Conservation (phyloP, 2,113 vertebrate genomes). For the Sula dactylatra region DNA sequence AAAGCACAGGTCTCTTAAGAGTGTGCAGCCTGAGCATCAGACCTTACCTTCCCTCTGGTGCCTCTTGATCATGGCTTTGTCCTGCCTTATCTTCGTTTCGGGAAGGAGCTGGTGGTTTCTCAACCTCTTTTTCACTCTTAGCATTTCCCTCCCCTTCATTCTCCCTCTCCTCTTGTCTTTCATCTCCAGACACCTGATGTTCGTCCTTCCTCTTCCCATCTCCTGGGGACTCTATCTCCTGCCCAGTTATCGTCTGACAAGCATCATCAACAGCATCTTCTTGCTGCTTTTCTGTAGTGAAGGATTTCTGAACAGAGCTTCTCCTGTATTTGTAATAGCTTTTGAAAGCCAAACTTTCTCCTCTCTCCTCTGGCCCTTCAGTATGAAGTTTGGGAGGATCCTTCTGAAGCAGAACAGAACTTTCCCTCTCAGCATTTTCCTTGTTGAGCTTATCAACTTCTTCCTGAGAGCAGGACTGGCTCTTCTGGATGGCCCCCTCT, state of each 20-base stretch:
- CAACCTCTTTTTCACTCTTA: background rate
- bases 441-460: conserved; percentile 82
- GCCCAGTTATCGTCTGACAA: background rate
- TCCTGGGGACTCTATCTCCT: background rate
- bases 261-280: background rate
- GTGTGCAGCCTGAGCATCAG: background rate
- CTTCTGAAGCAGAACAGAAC: background rate
- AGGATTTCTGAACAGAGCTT: background rate
- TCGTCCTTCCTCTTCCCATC: background rate
- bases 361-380: background rate
- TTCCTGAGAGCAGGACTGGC: conserved; percentile 66
- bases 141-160: background rate
- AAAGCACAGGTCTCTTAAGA: background rate
- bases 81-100: conserved; percentile 2
- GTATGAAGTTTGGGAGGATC: background rate
- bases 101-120: background rate
- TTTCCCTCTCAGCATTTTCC: conserved; percentile 80
- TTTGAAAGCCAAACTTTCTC: background rate
- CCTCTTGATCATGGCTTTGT: background rate
- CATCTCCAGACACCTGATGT: background rate
- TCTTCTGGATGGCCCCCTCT: conserved; percentile 75
- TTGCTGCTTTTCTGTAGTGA: background rate
- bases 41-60: conserved; percentile 51
- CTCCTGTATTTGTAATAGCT: background rate
- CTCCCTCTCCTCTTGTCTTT: background rate